phyloP scores from a whole-genome alignment of 2,888 invertebrate genomes.

The Metopia argyrocephala region DNA sequence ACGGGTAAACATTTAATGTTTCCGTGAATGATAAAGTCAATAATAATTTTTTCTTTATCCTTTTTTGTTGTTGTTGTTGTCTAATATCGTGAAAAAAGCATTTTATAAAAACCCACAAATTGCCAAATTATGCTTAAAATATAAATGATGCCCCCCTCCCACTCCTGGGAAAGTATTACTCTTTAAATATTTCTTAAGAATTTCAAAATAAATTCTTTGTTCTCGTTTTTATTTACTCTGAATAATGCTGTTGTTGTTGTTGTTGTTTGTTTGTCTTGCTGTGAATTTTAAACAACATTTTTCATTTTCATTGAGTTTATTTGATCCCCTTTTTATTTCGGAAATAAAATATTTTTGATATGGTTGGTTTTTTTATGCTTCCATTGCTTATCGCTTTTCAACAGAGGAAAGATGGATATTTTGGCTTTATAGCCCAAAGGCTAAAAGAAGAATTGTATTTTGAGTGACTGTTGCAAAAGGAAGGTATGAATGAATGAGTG shows the following conservation, averaged over 20 bases:
- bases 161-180: neutral
- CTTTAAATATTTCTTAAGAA: constrained; percentile 15
- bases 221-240: neutral
- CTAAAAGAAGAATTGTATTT: neutral
- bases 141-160: constrained; percentile 12
- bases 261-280: neutral
- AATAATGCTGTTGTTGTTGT: neutral
- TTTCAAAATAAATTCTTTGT: constrained; percentile 22
- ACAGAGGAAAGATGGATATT: constrained; percentile 7
- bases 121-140: constrained; percentile 56
- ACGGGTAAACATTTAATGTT: neutral
- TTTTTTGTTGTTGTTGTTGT: too few species aligned
- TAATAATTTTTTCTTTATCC: constrained; percentile 5
- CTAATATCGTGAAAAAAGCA: neutral
- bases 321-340: constrained; percentile 22
- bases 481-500: neutral
- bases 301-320: constrained; percentile 32
- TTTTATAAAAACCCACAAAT: constrained; percentile 34
- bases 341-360: neutral
- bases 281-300: constrained; percentile 26
- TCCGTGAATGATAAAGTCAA: constrained; percentile 5
- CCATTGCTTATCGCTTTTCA: constrained; percentile 1
- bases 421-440: constrained; percentile 5
- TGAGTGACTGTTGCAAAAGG: neutral
- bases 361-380: neutral